Evolutionary conservation across 1,140 invertebrate species (phyloP).

Genomic region (Pararge aegeria): DNA sequence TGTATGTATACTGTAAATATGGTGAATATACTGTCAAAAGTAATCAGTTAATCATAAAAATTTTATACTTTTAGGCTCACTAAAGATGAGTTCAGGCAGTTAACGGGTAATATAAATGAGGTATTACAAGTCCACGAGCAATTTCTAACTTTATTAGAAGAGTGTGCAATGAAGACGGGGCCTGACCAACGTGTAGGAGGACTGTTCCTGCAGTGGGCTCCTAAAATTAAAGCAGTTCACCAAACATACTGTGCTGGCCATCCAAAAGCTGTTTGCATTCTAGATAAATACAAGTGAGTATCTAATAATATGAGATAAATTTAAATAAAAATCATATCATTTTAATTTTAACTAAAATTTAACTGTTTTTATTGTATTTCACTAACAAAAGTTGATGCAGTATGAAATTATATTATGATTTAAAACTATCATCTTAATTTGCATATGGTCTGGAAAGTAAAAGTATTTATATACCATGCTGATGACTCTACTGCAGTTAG

Average conservation of each 20-base stretch:
- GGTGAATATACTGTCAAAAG: no score
- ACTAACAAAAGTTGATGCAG: no score
- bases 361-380: no score
- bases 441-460: no score
- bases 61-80: constrained; percentile 84
- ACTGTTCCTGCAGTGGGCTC: constrained; percentile 93
- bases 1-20: no score
- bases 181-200: constrained; percentile 93
- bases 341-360: no score
- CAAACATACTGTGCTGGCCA: constrained; percentile 94
- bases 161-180: constrained; percentile 84
- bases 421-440: no score
- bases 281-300: constrained; percentile 94
- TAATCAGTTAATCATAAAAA: not conserved
- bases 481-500: no score
- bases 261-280: constrained; percentile 93
- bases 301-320: not conserved
- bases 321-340: no score
- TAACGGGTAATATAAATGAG: constrained; percentile 94
- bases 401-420: no score
- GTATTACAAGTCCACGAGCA: constrained; percentile 91
- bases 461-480: no score
- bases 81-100: constrained; percentile 90
- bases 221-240: constrained; percentile 92
- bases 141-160: constrained; percentile 88